Evolutionary conservation across 2,797 vertebrate species (phyloP), one percentile per base, ranked within the genome.

Genomic region (Hydrocynus forskahlii): DNA sequence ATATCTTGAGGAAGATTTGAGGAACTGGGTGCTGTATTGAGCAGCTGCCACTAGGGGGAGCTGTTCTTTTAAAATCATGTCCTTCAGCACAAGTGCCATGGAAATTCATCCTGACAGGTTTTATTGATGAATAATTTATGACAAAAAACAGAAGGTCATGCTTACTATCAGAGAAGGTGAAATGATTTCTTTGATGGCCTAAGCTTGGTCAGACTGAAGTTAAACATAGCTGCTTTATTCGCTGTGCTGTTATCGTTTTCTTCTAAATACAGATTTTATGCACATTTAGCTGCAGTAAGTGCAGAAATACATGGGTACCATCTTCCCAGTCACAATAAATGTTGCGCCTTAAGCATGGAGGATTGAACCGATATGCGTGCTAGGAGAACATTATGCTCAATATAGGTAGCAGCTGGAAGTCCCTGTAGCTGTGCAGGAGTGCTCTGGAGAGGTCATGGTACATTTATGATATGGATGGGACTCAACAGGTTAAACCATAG

Each of bases 21-120:
- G n/a, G 43, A 52, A 29, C 63, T 70, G 55, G 21, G 63, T 12
- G 60, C 40, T n/a, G 25, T n/a, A n/a, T 38, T 50, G 23, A 52
- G 17, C 29, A 54, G 75, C 59, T n/a, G 74, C 45, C 93, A 93
- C 92, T 91, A 94, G 94, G 88, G 91, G 93, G 94, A 89, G 93
- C 91, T 87, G 91, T 91, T 90, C 87, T 88, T 90, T 92, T 64
- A 87, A 92, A 94, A 93, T 89, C 83, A 21, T 67, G 84, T 82
- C 78, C 76, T 48, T 66, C 2, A 23, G 5, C 13, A 23, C 21
- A 62, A 45, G 73, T 67, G 23, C 50, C 57, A 23, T 43, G 43
- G 60, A 74, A 69, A 64, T 76, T 59, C 64, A 60, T 29, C 38
- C 23, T 76, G 7, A 77, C 45, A 16, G 25, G 13, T 59, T 62